These are phyloP conservation scores for Agapostemon virescens DNA, from an alignment of 2,888 invertebrate species.

Conservation along the genomic window DNA sequence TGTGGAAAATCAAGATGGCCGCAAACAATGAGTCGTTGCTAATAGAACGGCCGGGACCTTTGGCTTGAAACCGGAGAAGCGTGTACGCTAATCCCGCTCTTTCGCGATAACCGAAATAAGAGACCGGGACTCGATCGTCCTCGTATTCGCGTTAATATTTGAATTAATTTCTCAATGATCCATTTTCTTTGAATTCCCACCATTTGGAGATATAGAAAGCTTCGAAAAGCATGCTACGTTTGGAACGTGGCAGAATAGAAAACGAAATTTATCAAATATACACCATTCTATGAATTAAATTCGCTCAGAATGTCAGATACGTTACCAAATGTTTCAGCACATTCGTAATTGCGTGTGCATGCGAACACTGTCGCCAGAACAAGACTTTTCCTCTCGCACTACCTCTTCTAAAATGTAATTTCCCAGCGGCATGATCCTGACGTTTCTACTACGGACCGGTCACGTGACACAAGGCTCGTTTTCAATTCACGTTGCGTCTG, in stretches of 20 bases:
- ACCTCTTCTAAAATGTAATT: too few species aligned
- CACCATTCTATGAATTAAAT: not conserved
- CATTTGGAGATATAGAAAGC: not conserved
- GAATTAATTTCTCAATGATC: too few species aligned
- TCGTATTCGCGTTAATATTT: not conserved
- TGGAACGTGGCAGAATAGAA: not conserved
- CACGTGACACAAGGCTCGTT: too few species aligned
- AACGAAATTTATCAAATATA: not conserved
- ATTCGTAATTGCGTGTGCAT: not conserved
- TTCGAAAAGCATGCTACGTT: not conserved
- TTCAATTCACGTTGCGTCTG: too few species aligned
- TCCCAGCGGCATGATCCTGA: too few species aligned
- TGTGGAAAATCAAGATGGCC: slow-evolving; percentile 27
- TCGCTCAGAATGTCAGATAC: not conserved
- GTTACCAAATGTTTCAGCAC: not conserved
- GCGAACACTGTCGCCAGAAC: too few species aligned
- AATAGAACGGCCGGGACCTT: slow-evolving; percentile 14
- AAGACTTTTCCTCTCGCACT: too few species aligned
- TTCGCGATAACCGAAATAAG: not conserved
- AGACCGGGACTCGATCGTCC: not conserved
- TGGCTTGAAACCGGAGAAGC: not conserved
- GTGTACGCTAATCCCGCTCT: not conserved
- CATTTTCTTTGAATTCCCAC: too few species aligned
- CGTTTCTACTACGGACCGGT: too few species aligned
- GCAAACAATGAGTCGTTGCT: slow-evolving; percentile 3